phyloP scores from a whole-genome alignment of 2,797 vertebrate species.

The Oceanodroma leucorhoa region DNA sequence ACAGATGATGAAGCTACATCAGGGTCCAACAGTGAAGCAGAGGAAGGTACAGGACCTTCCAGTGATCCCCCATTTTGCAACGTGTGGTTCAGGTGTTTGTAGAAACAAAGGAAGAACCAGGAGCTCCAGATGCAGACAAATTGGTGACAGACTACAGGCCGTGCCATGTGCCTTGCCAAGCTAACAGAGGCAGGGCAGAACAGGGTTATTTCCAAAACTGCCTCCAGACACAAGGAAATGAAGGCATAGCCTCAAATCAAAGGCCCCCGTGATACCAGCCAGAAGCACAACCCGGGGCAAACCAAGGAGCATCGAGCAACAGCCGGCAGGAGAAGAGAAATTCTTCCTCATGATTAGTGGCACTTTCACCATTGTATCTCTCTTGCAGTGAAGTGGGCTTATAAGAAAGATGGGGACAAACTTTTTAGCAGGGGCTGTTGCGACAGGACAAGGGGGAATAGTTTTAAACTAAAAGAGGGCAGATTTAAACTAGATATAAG shows the following conservation, averaged over 20 bases:
- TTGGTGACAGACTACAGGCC: not conserved
- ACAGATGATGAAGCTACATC: not conserved
- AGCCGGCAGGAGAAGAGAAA: not conserved
- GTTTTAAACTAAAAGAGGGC: no score
- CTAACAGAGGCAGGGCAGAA: not conserved
- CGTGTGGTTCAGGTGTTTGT: not conserved
- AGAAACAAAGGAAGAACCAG: not conserved
- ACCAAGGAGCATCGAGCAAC: not conserved
- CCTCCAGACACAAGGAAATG: not conserved
- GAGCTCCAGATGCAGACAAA: not conserved
- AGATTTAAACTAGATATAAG: no score
- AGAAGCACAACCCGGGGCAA: not conserved
- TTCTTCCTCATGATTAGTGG: not conserved
- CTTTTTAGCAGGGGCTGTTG: no score
- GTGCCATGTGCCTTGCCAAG: fast-evolving
- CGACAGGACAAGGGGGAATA: no score
- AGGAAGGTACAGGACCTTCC: not conserved
- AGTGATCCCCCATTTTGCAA: not conserved
- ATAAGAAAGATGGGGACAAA: no score
- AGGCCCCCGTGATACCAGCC: not conserved
- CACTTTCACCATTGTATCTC: not conserved
- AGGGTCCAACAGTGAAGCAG: not conserved
- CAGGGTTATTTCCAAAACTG: not conserved
- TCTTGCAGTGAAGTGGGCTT: no score
- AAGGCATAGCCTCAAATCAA: not conserved